Conservation (phyloP, 2,113 vertebrate species). For the Lota lota region DNA sequence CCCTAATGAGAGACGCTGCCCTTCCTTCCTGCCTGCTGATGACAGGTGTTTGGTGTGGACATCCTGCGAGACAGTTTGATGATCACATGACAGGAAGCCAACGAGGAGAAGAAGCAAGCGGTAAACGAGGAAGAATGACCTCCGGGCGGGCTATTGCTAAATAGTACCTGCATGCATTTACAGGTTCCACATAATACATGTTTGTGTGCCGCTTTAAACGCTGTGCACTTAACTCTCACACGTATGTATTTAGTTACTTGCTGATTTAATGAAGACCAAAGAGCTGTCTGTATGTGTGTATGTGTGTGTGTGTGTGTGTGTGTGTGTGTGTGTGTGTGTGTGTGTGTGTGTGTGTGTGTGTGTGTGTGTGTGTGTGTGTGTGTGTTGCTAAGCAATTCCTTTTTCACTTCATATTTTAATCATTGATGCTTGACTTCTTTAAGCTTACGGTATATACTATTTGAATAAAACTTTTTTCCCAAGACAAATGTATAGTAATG, state of each 20-base stretch:
- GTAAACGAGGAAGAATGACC: slow-evolving; percentile 44
- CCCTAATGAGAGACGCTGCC: slow-evolving; percentile 25
- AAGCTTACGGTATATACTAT: no score
- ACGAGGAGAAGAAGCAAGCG: slow-evolving; percentile 14
- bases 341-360: not conserved
- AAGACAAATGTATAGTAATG: no score
- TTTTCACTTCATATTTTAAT: no score
- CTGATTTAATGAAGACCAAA: no score
- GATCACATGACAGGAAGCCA: slow-evolving; percentile 55
- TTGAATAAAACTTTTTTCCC: no score
- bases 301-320: not conserved
- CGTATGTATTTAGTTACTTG: slow-evolving; percentile 3
- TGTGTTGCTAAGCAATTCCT: no score
- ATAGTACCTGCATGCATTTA: slow-evolving; percentile 23
- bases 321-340: no score
- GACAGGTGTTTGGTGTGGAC: slow-evolving; percentile 56
- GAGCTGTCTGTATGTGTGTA: not conserved
- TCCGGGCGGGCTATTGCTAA: slow-evolving; percentile 1
- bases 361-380: not conserved
- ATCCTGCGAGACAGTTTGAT: slow-evolving; percentile 24
- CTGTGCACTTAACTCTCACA: not conserved
- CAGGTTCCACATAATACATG: slow-evolving; percentile 9
- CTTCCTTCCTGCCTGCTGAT: slow-evolving; percentile 21
- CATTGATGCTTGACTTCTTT: no score
- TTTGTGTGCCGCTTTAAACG: slow-evolving; percentile 18